Conservation (phyloP, 2,888 invertebrate genomes). For the Latrodectus elegans region DNA sequence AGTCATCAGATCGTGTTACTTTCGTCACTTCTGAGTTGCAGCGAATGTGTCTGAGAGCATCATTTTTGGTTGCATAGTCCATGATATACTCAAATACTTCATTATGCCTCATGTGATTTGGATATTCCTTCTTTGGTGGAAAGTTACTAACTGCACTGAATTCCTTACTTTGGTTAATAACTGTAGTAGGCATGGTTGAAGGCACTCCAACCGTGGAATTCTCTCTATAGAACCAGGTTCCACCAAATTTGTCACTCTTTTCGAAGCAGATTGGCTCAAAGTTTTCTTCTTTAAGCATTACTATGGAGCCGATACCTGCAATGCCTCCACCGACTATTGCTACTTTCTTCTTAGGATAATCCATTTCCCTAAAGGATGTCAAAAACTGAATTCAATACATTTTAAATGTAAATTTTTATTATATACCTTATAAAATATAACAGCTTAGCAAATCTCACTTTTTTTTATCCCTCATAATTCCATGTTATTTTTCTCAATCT, state of each 20-base stretch:
- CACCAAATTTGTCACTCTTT: constrained; percentile 73
- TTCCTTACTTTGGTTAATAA: constrained; percentile 75
- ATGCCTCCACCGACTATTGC: constrained; percentile 30
- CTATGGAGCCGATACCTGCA: constrained; percentile 1
- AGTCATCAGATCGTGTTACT: constrained; percentile 37
- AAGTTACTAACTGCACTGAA: constrained; percentile 76
- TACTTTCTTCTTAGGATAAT: constrained; percentile 11
- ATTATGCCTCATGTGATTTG: constrained; percentile 76
- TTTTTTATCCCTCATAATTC: no score
- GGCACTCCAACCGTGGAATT: constrained; percentile 69
- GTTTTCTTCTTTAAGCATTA: constrained; percentile 71
- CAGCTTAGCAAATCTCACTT: no score
- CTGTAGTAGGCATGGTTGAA: constrained; percentile 73
- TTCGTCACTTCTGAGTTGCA: constrained; percentile 42
- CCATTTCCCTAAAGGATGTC: neutral
- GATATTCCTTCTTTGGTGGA: constrained; percentile 74
- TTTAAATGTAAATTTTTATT: no score
- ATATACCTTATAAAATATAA: no score
- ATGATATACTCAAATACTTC: constrained; percentile 74
- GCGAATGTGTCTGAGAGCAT: constrained; percentile 67
- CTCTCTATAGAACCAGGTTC: constrained; percentile 73
- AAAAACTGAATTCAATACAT: no score
- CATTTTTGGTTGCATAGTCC: constrained; percentile 70
- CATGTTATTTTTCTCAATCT: no score
- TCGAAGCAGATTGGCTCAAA: constrained; percentile 74